Conservation (phyloP, 1,140 invertebrate species). For the Pseudomyrmex pallidus region DNA sequence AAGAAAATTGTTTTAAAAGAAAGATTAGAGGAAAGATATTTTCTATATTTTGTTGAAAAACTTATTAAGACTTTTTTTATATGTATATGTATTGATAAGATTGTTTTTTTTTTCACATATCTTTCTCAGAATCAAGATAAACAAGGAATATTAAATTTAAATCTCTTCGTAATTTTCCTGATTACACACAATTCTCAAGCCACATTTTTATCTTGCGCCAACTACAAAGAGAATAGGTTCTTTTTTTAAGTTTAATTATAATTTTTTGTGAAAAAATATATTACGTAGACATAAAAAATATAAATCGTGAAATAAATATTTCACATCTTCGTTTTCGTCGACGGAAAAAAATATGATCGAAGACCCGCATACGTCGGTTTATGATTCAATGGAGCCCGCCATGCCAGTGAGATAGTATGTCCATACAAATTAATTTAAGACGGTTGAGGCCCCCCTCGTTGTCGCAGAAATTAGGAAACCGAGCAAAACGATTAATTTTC, state of each 20-base stretch:
- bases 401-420: slow-evolving; percentile 41
- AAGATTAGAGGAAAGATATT: too few species aligned
- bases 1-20: too few species aligned
- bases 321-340: not conserved
- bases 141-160: not conserved
- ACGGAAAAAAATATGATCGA: slow-evolving; percentile 46
- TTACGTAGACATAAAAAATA: not conserved
- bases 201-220: slow-evolving; percentile 24
- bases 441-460: slow-evolving; percentile 59
- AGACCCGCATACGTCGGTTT: slow-evolving; percentile 75
- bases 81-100: not conserved
- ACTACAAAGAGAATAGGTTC: not conserved
- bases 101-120: not conserved
- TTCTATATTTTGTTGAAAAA: too few species aligned
- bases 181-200: not conserved
- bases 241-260: not conserved
- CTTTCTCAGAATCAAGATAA: not conserved
- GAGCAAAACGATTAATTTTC: slow-evolving; percentile 79
- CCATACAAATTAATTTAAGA: slow-evolving; percentile 78
- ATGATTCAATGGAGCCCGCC: slow-evolving; percentile 10
- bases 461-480: slow-evolving; percentile 76
- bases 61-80: too few species aligned
- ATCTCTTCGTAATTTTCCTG: too few species aligned
- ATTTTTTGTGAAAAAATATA: not conserved
- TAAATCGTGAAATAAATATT: not conserved